Conservation (phyloP, 2,797 vertebrate genomes). For the Pseudochromis fuscus region DNA sequence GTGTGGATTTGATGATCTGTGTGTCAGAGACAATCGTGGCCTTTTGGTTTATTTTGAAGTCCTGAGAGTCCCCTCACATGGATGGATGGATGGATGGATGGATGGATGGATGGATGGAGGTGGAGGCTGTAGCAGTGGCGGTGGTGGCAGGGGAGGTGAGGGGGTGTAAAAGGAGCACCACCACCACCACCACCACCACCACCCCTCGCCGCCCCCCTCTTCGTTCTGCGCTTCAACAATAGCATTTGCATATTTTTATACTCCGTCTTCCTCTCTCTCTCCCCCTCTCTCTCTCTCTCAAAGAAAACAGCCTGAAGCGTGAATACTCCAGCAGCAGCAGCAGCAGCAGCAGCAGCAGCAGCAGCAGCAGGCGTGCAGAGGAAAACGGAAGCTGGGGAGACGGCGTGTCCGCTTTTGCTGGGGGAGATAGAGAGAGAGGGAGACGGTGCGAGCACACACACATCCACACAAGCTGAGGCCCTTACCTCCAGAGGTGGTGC, state of each 20-base stretch:
- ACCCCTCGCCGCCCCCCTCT: not conserved
- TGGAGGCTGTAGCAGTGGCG: conserved; percentile 21
- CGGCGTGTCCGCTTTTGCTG: conserved; percentile 71
- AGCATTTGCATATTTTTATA: conserved; percentile 88
- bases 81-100: conserved; percentile 20
- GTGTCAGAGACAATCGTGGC: conserved; percentile 53
- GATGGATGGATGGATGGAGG: conserved; percentile 43
- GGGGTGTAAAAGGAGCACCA: conserved; percentile 51
- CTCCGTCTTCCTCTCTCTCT: conserved; percentile 65
- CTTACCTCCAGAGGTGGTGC: conserved; percentile 71
- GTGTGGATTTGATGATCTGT: conserved; percentile 63
- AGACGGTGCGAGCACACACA: not conserved
- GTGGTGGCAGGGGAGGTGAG: conserved; percentile 47
- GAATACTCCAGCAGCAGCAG: conserved; percentile 81
- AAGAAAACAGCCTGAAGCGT: conserved; percentile 87
- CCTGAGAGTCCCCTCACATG: conserved; percentile 17
- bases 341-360: too few relatives aligned
- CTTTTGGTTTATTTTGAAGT: conserved; percentile 67
- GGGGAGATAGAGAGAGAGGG: conserved; percentile 42
- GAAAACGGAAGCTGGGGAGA: conserved; percentile 80
- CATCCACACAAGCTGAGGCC: conserved; percentile 24
- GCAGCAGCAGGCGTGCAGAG: conserved; percentile 73
- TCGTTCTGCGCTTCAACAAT: conserved; percentile 82
- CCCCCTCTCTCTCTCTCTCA: conserved; percentile 79
- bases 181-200: conserved; percentile 18